Evolutionary conservation across 2,797 vertebrate genomes (phyloP).

Genomic region (Capromys pilorides): DNA sequence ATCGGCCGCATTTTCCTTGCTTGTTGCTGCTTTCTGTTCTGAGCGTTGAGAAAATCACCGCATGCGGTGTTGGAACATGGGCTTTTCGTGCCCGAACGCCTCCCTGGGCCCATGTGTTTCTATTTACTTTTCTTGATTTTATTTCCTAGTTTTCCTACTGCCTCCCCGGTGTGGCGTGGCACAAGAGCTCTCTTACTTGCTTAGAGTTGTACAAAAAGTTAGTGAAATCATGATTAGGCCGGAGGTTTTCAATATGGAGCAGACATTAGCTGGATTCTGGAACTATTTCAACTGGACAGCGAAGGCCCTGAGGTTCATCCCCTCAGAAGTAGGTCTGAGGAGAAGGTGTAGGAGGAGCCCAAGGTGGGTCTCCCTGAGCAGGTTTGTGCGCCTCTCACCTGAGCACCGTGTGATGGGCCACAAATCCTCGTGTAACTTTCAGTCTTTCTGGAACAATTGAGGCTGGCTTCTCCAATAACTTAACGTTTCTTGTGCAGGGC

Average conservation of each 20-base stretch:
- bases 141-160: not conserved
- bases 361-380: not conserved
- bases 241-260: not conserved
- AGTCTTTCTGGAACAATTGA: not conserved
- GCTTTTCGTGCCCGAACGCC: not conserved
- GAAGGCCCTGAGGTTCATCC: not conserved
- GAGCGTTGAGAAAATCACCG: constrained; percentile 7
- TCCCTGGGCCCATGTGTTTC: not conserved
- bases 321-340: not conserved
- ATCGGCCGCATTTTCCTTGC: constrained; percentile 27
- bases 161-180: not conserved
- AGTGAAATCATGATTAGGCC: constrained; percentile 14
- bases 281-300: not conserved
- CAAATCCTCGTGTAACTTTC: not conserved
- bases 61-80: not conserved
- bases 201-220: not conserved
- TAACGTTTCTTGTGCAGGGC: not conserved
- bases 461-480: not conserved
- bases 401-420: not conserved
- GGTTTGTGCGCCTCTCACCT: not conserved
- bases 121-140: constrained; percentile 40
- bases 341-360: not conserved
- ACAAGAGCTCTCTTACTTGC: constrained; percentile 6
- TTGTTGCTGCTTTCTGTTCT: not conserved
- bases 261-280: not conserved